Evolutionary conservation across 1,140 invertebrate species (phyloP), one percentile per base, ranked within the genome.

Genomic region (Dolichoris vasculosae): DNA sequence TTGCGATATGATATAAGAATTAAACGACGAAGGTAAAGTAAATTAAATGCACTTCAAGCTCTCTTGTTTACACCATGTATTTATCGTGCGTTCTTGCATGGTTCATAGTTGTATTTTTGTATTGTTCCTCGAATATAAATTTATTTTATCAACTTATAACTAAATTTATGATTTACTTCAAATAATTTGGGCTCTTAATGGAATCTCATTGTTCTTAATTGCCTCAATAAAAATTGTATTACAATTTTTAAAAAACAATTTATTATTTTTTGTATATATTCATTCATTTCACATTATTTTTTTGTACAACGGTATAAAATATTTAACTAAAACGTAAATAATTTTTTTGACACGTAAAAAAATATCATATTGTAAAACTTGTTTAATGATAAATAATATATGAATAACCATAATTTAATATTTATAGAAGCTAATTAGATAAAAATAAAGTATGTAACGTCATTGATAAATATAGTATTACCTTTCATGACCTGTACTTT

Each of bases 31-130:
- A 51, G 26, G 15, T 23, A 85, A 85, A 30, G 40, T 80, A 59
- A 75, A 80, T n/a, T n/a, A 46, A 59, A 40, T 15, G 23, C 67
- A 73, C 51, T 81, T 81, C 59, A 76, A 85, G 77, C 84, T 85
- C 69, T 81, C 17, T 51, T 82, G 79, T 77, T 82, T 51, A 32
- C 38, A 46, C n/a, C 3, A 35, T 64, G 9, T n/a, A 75, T 46
- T 75, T 75, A 46, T 48, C 30, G n/a, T 0, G 6, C 15, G 2
- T 73, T 73, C 55, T 51, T 8, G 17, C 76, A 59, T 38, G 8
- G 13, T 35, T 38, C 2, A 26, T 26, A 26, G 13, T 59, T 59
- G 8, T 4, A 59, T 59, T 26, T 59, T 59, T 59, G 20, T 59
- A 26, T 59, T 26, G 13, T 13, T 13, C 4, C 20, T 59, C 23